phyloP scores from a whole-genome alignment of 1,140 invertebrate genomes.

The Drosophila bifasciata region DNA sequence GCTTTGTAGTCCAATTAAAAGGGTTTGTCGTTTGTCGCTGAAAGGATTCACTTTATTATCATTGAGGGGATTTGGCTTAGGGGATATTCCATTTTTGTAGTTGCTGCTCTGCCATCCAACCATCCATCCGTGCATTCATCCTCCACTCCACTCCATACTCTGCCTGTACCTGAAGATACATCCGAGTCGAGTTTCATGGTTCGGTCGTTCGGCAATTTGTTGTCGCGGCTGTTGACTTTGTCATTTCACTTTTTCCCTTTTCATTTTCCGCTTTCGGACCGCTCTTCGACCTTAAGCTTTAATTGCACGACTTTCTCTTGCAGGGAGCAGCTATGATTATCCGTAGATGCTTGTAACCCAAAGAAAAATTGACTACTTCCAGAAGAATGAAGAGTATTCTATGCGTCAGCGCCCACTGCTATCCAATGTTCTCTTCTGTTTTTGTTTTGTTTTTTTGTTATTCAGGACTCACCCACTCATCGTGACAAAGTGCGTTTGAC shows the following conservation, averaged over 20 bases:
- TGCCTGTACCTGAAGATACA: slow-evolving; percentile 43
- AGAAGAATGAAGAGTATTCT: too few species aligned
- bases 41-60: slow-evolving; percentile 38
- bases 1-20: slow-evolving; percentile 74
- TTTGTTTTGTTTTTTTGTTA: neutral
- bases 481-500: slow-evolving; percentile 45
- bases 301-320: slow-evolving; percentile 42
- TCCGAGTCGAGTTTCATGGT: slow-evolving; percentile 68
- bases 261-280: slow-evolving; percentile 4
- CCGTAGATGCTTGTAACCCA: too few species aligned
- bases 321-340: slow-evolving; percentile 61
- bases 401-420: neutral
- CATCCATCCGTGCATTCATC: slow-evolving; percentile 6
- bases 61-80: slow-evolving; percentile 1
- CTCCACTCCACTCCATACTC: too few species aligned
- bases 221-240: slow-evolving; percentile 74
- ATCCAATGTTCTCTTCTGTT: neutral
- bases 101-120: slow-evolving; percentile 7
- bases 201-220: slow-evolving; percentile 66
- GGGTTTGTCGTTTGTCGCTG: slow-evolving; percentile 33
- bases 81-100: slow-evolving; percentile 15
- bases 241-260: slow-evolving; percentile 38
- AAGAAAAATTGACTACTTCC: too few species aligned
- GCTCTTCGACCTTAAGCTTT: slow-evolving; percentile 36
- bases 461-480: slow-evolving; percentile 12